Percentiles rank a stretch among this genome's conserved stretches.
Conservation (phyloP, 1,140 invertebrate species). For the Drosophila paulistorum region DNA sequence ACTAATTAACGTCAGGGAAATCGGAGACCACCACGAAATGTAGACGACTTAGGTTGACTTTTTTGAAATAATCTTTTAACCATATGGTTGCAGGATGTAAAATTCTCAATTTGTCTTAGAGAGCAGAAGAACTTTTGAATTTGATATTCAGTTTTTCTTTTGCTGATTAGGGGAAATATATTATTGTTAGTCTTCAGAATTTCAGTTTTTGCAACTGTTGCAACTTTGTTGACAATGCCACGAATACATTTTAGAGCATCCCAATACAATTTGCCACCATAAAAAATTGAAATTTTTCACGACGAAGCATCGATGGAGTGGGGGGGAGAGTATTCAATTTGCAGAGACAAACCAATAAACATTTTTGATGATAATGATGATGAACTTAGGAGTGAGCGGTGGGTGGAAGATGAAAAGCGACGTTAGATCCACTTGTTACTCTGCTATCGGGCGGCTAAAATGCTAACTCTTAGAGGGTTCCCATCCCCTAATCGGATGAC, state of each 20-base stretch:
- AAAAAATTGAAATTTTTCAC: constrained; percentile 50
- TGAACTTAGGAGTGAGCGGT: constrained; percentile 15
- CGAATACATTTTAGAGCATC: not conserved
- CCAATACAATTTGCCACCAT: constrained; percentile 31
- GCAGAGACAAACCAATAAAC: constrained; percentile 31
- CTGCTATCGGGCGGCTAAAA: not conserved
- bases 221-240: not conserved
- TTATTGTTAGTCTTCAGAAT: too few relatives aligned
- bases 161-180: too few relatives aligned
- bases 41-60: not conserved
- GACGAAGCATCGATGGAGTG: constrained; percentile 6
- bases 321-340: constrained; percentile 27
- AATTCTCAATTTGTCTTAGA: not conserved
- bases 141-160: too few relatives aligned
- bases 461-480: not conserved
- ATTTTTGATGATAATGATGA: constrained; percentile 18
- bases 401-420: constrained; percentile 18
- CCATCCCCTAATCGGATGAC: not conserved
- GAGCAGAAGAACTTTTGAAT: not conserved
- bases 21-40: not conserved
- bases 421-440: constrained; percentile 69
- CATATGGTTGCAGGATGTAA: constrained; percentile 1
- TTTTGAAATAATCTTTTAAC: not conserved
- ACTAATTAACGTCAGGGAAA: too few relatives aligned
- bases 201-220: not conserved